phyloP scores from a whole-genome alignment of 2,888 invertebrate genomes.

The Sarcophaga subvicina region DNA sequence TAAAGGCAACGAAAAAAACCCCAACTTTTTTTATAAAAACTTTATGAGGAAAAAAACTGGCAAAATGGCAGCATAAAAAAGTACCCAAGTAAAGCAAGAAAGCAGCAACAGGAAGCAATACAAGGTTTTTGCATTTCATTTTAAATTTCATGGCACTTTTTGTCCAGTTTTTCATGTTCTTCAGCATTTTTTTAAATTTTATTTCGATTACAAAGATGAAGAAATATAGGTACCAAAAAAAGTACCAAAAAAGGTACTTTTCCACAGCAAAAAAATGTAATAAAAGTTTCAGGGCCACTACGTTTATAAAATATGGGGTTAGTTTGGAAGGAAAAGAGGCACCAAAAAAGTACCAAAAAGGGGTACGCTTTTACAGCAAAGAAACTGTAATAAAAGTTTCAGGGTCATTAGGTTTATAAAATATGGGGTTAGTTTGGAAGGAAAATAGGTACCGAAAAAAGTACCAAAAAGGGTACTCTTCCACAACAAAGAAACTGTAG shows the following conservation, averaged over 20 bases:
- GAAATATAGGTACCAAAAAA: not conserved
- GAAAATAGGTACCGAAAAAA: not conserved
- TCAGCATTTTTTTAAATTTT: no score
- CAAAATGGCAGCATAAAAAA: not conserved
- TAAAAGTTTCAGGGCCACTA: no score
- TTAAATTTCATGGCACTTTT: constrained; percentile 33
- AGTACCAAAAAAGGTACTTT: not conserved
- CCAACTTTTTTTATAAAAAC: no score
- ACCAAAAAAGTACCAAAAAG: not conserved
- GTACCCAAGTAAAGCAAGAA: not conserved
- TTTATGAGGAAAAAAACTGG: constrained; percentile 28
- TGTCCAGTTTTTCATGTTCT: not conserved
- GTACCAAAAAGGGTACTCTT: not conserved
- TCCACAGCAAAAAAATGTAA: no score
- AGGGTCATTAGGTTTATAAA: no score
- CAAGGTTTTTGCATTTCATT: constrained; percentile 28
- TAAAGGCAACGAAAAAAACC: not conserved
- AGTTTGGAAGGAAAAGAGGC: not conserved
- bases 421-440: no score
- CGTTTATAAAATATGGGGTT: no score
- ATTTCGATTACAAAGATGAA: no score
- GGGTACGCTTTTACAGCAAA: no score
- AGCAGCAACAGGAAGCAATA: not conserved
- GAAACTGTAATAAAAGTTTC: no score
- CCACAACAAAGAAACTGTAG: no score